A percentile compares a stretch with the other conserved stretches of the same genome.
Evolutionary conservation across 2,113 vertebrate genomes (phyloP).

Genomic region (Herpailurus yagouaroundi): DNA sequence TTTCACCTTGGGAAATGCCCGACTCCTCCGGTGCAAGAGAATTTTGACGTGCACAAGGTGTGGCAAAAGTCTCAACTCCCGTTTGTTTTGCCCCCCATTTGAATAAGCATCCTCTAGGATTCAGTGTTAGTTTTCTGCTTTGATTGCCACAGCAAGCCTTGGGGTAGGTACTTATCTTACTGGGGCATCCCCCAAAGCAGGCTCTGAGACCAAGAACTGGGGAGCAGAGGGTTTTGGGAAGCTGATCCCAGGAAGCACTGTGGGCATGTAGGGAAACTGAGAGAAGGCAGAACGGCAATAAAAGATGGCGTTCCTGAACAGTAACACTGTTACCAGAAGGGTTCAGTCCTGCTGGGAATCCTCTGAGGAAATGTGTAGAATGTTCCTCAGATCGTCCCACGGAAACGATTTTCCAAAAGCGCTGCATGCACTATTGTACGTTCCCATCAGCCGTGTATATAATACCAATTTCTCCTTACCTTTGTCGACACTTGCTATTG

Average conservation of each 20-base stretch:
- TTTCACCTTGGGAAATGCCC: constrained; percentile 92
- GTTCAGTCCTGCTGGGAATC: neutral
- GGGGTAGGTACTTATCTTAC: neutral
- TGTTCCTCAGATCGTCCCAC: neutral
- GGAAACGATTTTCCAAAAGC: neutral
- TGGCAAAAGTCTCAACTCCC: neutral
- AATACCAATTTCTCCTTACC: neutral
- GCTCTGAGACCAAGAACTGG: neutral
- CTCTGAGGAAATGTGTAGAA: neutral
- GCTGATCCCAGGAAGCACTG: neutral
- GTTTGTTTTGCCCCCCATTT: neutral
- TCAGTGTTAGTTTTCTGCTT: neutral
- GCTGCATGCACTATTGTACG: neutral
- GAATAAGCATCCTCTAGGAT: neutral
- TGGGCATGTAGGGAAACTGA: neutral
- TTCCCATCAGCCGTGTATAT: neutral
- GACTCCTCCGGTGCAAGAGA: constrained; percentile 88
- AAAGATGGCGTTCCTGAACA: neutral
- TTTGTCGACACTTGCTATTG: neutral
- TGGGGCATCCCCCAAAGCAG: neutral
- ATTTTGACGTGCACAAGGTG: constrained; percentile 91
- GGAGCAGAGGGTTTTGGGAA: neutral
- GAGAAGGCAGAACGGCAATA: neutral
- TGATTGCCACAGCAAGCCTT: neutral
- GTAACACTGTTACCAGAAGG: neutral